Evolutionary conservation across 1,140 invertebrate genomes (phyloP), one percentile per base, ranked within the genome.

Genomic region (Pollicipes pollicipes): DNA sequence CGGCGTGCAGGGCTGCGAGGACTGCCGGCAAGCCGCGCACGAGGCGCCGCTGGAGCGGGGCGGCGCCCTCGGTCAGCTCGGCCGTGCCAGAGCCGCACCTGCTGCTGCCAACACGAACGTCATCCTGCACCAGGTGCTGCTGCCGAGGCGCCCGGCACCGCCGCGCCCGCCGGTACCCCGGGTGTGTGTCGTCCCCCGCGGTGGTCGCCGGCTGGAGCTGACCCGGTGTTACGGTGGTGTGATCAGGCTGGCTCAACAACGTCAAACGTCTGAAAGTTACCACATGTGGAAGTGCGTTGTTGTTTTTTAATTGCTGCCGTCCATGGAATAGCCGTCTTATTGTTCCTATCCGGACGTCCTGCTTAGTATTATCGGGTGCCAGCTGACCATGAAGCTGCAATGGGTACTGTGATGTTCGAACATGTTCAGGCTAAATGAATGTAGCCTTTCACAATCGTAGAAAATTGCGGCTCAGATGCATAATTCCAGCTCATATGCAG

Each of bases 51-150:
- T 93, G 68, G 85, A 87, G 16, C 76, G n/a, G 80, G 35, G 76
- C 83, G 69, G 84, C 85, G 68, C 77, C 82, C 69, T 84, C 84
- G 30, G 81, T 84, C 70, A 88, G 85, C 75, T 82, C 83, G 13
- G 77, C 87, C 67, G 88, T 85, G 78, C 79, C 81, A 21, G 80
- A 82, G 68, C 83, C 87, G 30, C 92, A 98, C 81, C 95, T 93
- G 78, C 77, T 97, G 63, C 79, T 98, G 45, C 82, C n/a, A 95
- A 98, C 77, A 93, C 92, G 8, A 95, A 97, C 84, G 88, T 97
- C 70, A 85, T 95, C 66, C 78, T 95, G 2, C 88, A 95, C 83
- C 93, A 95, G 82, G 87, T 88, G 80, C 6, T 4, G 29, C 3
- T 3, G 10, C n/a, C 63, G 21, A 4, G 3, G 63, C 63, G n/a